Percentiles rank a stretch among this genome's conserved stretches.
phyloP scores from a whole-genome alignment of 1,140 invertebrate genomes.

The Orius insidiosus region DNA sequence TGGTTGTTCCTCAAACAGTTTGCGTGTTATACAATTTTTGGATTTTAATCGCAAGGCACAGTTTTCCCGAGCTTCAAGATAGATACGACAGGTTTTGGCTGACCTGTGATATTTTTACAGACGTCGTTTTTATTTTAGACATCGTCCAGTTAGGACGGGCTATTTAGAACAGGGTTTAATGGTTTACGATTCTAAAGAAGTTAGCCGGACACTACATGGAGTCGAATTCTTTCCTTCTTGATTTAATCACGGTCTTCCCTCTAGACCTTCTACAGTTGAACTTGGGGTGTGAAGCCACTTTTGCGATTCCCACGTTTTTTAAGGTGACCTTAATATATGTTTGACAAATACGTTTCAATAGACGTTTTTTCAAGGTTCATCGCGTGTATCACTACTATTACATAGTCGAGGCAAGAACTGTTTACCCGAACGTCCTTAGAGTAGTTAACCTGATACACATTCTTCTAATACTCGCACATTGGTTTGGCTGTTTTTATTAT shows the following conservation, averaged over 20 bases:
- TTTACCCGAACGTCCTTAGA: no score
- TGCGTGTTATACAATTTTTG: slow-evolving; percentile 90
- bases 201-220: no score
- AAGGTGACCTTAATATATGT: slow-evolving; percentile 69
- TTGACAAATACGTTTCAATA: slow-evolving; percentile 86
- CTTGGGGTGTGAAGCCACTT: slow-evolving; percentile 61
- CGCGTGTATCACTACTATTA: no score
- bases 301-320: slow-evolving; percentile 67
- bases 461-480: no score
- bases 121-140: slow-evolving; percentile 73
- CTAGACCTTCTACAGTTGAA: no score
- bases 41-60: slow-evolving; percentile 87
- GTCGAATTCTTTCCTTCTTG: no score
- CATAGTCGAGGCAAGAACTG: no score
- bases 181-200: slow-evolving; percentile 70
- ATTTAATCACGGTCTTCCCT: no score
- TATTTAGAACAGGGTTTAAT: slow-evolving; percentile 68
- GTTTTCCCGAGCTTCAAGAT: slow-evolving; percentile 74
- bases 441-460: no score
- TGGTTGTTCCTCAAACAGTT: slow-evolving; percentile 73
- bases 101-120: slow-evolving; percentile 62
- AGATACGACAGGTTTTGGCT: slow-evolving; percentile 56
- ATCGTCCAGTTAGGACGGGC: slow-evolving; percentile 84
- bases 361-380: slow-evolving; percentile 64
- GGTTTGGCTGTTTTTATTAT: no score